A percentile compares a stretch with the other conserved stretches of the same genome.
Evolutionary conservation across 1,140 invertebrate genomes (phyloP).

Genomic region (Bombus soroeensis): DNA sequence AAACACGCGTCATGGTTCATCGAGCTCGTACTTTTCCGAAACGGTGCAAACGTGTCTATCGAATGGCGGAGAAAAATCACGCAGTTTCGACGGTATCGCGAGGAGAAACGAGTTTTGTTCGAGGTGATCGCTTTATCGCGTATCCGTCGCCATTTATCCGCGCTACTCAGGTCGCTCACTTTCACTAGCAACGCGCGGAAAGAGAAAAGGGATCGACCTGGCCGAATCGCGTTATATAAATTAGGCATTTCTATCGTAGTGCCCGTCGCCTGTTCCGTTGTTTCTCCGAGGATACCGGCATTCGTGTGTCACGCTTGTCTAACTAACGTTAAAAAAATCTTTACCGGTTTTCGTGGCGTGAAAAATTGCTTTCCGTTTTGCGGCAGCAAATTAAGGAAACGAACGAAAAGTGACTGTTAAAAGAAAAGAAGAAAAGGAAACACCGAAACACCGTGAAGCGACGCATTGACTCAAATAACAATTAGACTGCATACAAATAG

Average conservation of each 20-base stretch:
- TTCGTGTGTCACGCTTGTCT: not conserved
- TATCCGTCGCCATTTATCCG: conserved; percentile 55
- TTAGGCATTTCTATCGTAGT: conserved; percentile 60
- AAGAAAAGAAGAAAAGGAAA: not conserved
- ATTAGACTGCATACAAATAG: conserved; percentile 31
- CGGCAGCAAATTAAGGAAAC: not conserved
- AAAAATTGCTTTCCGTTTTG: conserved; percentile 8
- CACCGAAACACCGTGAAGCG: not conserved
- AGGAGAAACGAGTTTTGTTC: conserved; percentile 55
- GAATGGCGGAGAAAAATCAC: not conserved
- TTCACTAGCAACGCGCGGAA: conserved; percentile 72
- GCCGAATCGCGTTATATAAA: conserved; percentile 75
- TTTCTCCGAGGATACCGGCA: not conserved
- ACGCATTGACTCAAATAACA: conserved; percentile 24
- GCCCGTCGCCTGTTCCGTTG: not conserved
- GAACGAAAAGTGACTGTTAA: conserved; percentile 19
- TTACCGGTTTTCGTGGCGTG: not conserved
- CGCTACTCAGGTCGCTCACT: conserved; percentile 66
- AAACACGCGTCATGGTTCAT: not conserved
- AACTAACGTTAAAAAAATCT: not conserved
- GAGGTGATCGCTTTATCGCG: conserved; percentile 60
- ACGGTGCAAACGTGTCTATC: not conserved
- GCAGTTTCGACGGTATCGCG: not conserved
- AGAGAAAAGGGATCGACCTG: conserved; percentile 73
- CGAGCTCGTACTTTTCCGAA: not conserved